Evolutionary conservation across 1,140 invertebrate genomes (phyloP).

Genomic region (Drosophila oshimai): DNA sequence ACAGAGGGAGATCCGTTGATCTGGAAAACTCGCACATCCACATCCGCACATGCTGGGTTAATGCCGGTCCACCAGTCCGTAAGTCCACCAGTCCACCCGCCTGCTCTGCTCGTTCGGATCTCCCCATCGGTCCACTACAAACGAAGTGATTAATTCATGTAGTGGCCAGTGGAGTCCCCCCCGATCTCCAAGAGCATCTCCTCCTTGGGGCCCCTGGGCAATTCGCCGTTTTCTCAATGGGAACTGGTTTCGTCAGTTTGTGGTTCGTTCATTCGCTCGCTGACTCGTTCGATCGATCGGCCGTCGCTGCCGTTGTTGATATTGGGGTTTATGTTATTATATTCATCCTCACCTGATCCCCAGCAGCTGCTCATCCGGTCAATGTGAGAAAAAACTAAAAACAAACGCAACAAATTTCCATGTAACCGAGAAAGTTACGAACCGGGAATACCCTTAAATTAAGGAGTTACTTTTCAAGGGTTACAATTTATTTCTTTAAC

Average conservation of each 20-base stretch:
- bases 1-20: conserved; percentile 49
- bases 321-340: conserved; percentile 81
- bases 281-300: conserved; percentile 33
- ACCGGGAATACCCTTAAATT: not conserved
- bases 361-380: conserved; percentile 81
- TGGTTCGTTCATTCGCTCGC: conserved; percentile 22
- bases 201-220: conserved; percentile 32
- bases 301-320: conserved; percentile 58
- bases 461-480: not conserved
- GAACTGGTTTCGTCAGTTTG: conserved; percentile 78
- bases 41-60: conserved; percentile 63
- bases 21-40: conserved; percentile 69
- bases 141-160: conserved; percentile 81
- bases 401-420: conserved; percentile 32
- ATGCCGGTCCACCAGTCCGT: conserved; percentile 25
- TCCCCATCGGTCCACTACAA: conserved; percentile 62
- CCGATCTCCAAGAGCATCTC: not conserved
- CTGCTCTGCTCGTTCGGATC: conserved; percentile 29
- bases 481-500: no score
- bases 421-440: not conserved
- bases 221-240: conserved; percentile 73
- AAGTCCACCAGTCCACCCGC: conserved; percentile 22
- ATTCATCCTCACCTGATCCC: conserved; percentile 81
- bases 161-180: conserved; percentile 34
- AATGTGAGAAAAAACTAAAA: conserved; percentile 77